Percentiles rank a stretch among this genome's conserved stretches.
Evolutionary conservation across 2,888 invertebrate genomes (phyloP).

Genomic region (Epistrophe eligans): DNA sequence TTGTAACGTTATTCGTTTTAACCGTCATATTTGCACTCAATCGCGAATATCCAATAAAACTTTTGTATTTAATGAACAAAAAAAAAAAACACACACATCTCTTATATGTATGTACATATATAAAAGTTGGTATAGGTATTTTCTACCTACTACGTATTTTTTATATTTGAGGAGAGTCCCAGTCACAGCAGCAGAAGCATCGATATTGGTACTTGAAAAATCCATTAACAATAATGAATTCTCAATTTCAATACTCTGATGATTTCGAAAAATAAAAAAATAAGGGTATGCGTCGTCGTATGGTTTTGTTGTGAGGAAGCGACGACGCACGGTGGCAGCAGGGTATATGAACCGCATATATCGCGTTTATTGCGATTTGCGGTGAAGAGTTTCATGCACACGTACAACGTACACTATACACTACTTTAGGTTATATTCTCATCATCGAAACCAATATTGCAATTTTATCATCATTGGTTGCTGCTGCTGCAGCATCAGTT

Average conservation of each 20-base stretch:
- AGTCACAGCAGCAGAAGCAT: conserved; percentile 39
- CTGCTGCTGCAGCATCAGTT: conserved; percentile 13
- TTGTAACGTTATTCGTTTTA: conserved; percentile 67
- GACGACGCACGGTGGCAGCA: too few relatives aligned
- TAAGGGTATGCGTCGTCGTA: conserved; percentile 29
- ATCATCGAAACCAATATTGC: conserved; percentile 68
- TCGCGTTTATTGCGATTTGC: conserved; percentile 30
- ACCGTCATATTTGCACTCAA: conserved; percentile 62
- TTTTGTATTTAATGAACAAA: conserved; percentile 46
- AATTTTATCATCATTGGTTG: conserved; percentile 56
- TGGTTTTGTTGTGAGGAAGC: not conserved
- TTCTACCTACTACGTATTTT: conserved; percentile 2
- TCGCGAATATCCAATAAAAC: conserved; percentile 73
- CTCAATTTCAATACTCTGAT: conserved; percentile 73
- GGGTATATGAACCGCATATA: conserved; percentile 40
- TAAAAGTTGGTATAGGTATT: not conserved
- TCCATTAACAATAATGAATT: conserved; percentile 76
- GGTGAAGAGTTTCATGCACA: conserved; percentile 19
- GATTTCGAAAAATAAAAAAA: conserved; percentile 48
- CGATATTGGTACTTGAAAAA: conserved; percentile 76
- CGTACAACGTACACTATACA: not conserved
- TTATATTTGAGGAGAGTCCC: conserved; percentile 42
- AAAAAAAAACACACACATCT: conserved; percentile 46
- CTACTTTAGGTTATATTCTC: conserved; percentile 19
- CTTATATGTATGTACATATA: not conserved